Evolutionary conservation across 2,888 invertebrate genomes (phyloP), one percentile per base, ranked within the genome.

Genomic region (Microctonus hyperodae): DNA sequence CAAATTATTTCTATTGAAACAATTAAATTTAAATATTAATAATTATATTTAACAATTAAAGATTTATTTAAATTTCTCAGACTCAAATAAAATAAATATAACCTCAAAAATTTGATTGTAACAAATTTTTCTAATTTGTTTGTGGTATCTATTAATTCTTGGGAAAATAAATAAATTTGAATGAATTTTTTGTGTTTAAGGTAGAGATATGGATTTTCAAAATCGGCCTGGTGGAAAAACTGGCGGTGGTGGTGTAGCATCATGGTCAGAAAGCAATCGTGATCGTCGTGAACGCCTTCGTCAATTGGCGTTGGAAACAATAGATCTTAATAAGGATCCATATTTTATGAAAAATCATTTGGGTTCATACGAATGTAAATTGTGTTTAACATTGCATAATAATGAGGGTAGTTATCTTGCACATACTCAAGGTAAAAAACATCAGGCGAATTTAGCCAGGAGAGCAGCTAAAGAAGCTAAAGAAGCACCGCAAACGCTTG

Each of bases 261-360:
- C 98, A 80, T 97, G 97, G 93, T 97, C 98, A 0, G 99, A 99
- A 86, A 95, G 96, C 71, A 99, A 99, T 85, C 88, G 98, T 64
- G 99, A 99, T 82, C 90, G 99, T 44, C 89, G 98, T 72, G 98
- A 99, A 84, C 90, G 98, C 65, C 89, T 98, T 31, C 90, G 98
- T 11, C 98, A 98, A 84, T 88, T 99, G 56, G 99, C 99, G 25
- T 86, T 99, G 67, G 99, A 99, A 84, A 99, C 99, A 0, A 99
- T 99, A 69, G 99, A 99, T 84, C 88, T 99, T 25, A 96, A 97
- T 82, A 99, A 99, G 85, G 99, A 99, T 89, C 99, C 99, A 0
- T 99, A 99, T 90, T 99, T 99, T 88, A 99, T 99, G 99, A 97
- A 98, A 90, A 99, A 99, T 87, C 99, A 99, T 86, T 88, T 98